phyloP scores from a whole-genome alignment of 2,113 vertebrate genomes.

The Syngnathus scovelli region DNA sequence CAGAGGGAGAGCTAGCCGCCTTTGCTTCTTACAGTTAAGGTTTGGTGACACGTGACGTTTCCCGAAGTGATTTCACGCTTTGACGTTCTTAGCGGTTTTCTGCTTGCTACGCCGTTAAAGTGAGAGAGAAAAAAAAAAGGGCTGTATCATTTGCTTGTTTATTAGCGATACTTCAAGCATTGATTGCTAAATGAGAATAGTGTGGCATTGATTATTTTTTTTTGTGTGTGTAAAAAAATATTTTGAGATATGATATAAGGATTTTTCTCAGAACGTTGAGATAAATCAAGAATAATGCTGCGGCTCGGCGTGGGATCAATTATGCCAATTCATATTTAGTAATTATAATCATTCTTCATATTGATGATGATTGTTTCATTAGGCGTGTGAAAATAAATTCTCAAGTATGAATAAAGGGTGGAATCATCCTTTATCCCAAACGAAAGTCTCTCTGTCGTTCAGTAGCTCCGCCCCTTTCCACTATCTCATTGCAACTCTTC shows the following conservation, averaged over 20 bases:
- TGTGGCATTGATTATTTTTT: not conserved
- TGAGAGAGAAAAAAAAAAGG: slow-evolving; percentile 10
- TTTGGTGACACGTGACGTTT: slow-evolving; percentile 43
- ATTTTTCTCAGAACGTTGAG: not conserved
- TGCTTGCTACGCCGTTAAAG: slow-evolving; percentile 13
- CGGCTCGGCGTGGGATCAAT: too few relatives aligned
- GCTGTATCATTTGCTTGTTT: slow-evolving; percentile 24
- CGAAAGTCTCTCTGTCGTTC: not conserved
- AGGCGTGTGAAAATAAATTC: not conserved
- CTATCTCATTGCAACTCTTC: not conserved
- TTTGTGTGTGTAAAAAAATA: not conserved
- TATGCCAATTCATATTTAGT: too few relatives aligned
- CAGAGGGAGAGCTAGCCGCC: not conserved
- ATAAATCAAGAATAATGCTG: too few relatives aligned
- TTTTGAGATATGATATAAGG: not conserved
- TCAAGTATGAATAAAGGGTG: not conserved
- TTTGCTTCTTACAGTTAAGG: slow-evolving; percentile 11
- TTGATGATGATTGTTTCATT: not conserved
- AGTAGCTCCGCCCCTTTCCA: not conserved
- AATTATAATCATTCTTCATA: not conserved
- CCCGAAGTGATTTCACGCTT: not conserved
- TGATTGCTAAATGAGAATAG: not conserved
- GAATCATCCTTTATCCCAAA: not conserved
- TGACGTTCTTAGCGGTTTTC: slow-evolving; percentile 16
- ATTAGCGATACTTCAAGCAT: not conserved